Conservation (phyloP, 2,113 vertebrate genomes). For the Benthochromis sp. region DNA sequence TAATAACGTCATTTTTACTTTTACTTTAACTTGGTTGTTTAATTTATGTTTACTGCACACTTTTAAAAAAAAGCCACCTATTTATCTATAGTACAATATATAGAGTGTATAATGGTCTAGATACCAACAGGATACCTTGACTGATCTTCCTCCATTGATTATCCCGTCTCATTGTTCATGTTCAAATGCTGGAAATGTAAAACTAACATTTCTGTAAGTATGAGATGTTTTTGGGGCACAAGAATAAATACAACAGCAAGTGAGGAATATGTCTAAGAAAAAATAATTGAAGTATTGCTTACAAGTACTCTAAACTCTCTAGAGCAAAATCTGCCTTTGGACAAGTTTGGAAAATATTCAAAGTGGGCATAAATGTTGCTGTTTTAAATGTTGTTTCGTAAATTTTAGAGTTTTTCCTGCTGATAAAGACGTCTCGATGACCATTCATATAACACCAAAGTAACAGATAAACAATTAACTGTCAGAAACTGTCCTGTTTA, state of each 20-base stretch:
- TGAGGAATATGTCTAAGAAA: not conserved
- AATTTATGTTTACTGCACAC: not conserved
- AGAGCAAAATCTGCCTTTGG: not conserved
- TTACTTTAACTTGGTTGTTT: not conserved
- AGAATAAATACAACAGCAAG: not conserved
- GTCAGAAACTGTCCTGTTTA: not conserved
- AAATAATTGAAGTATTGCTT: not conserved
- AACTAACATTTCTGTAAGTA: not conserved
- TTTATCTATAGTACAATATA: not conserved
- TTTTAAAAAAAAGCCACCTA: not conserved
- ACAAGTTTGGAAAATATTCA: not conserved
- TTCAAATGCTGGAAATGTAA: not conserved
- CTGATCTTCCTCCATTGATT: not conserved
- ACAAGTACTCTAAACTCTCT: not conserved
- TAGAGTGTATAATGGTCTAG: not conserved
- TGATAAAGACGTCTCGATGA: not conserved
- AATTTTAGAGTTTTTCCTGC: not conserved
- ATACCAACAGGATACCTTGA: not conserved
- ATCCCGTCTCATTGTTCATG: not conserved
- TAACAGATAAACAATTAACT: not conserved
- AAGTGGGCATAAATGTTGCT: not conserved
- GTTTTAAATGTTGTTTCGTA: not conserved
- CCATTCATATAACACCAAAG: not conserved
- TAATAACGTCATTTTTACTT: not conserved
- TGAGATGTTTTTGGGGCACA: not conserved